These are phyloP conservation scores for Haemorhous mexicanus DNA, from an alignment of 2,113 vertebrate genomes.

Conservation along the genomic window DNA sequence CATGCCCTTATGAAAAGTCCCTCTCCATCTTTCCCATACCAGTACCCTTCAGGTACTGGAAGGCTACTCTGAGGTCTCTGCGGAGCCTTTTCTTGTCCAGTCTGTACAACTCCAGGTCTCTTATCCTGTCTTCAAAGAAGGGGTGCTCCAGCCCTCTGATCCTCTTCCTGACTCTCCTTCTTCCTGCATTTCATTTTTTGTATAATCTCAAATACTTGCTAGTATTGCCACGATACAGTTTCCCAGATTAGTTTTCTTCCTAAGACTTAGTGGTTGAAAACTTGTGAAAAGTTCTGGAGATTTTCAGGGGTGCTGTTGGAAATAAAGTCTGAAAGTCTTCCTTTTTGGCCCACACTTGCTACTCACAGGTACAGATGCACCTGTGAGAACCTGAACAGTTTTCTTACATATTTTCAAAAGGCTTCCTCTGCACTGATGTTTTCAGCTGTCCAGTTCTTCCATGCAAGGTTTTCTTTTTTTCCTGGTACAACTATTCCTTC, in stretches of 20 bases:
- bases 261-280: not conserved
- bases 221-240: not conserved
- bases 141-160: not conserved
- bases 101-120: not conserved
- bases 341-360: not conserved
- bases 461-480: not conserved
- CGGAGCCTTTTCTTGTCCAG: not conserved
- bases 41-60: not conserved
- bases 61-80: not conserved
- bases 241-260: not conserved
- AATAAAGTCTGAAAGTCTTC: not conserved
- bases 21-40: not conserved
- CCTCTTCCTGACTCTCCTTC: not conserved
- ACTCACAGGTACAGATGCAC: not conserved
- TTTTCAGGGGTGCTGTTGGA: not conserved
- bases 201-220: not conserved
- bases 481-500: not conserved
- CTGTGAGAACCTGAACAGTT: not conserved
- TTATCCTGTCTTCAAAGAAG: not conserved
- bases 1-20: not conserved
- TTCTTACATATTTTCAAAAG: not conserved
- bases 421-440: not conserved
- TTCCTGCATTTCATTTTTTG: fast-evolving
- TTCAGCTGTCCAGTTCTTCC: not conserved
- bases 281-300: not conserved